A percentile compares a stretch with the other conserved stretches of the same genome.
Conservation (phyloP, 2,888 invertebrate species). For the Baronia brevicornis region DNA sequence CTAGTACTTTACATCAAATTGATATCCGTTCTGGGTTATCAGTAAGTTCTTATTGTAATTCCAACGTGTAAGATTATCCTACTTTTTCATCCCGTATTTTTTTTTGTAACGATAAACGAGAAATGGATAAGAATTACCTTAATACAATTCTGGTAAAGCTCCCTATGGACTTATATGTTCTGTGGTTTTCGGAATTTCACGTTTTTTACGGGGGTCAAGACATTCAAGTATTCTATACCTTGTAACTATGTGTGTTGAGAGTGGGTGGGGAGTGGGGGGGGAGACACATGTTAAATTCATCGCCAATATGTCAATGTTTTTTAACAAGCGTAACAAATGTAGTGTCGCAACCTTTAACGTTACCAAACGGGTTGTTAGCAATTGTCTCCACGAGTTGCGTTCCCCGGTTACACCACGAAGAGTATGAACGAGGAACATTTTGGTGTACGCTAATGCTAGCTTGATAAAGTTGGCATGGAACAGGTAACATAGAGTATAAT, state of each 20-base stretch:
- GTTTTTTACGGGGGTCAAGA: constrained; percentile 3
- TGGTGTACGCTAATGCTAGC: no score
- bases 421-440: not conserved
- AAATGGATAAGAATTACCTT: not conserved
- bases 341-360: constrained; percentile 8
- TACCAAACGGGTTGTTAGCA: constrained; percentile 14
- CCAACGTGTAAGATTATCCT: no score
- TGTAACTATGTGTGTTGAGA: no score
- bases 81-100: no score
- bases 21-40: no score
- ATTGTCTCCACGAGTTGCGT: constrained; percentile 11
- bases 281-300: constrained; percentile 23
- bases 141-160: constrained; percentile 3
- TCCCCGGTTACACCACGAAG: constrained; percentile 3
- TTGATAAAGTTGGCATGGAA: no score
- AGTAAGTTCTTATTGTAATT: no score
- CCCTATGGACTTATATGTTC: constrained; percentile 1
- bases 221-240: no score
- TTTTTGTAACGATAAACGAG: not conserved
- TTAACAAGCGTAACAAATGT: constrained; percentile 14
- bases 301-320: constrained; percentile 25
- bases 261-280: no score
- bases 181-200: constrained; percentile 3
- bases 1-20: no score
- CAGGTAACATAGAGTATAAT: no score